These are phyloP conservation scores for Corythoichthys haematopterus DNA, from an alignment of 2,113 vertebrate species.

Conservation along the genomic window DNA sequence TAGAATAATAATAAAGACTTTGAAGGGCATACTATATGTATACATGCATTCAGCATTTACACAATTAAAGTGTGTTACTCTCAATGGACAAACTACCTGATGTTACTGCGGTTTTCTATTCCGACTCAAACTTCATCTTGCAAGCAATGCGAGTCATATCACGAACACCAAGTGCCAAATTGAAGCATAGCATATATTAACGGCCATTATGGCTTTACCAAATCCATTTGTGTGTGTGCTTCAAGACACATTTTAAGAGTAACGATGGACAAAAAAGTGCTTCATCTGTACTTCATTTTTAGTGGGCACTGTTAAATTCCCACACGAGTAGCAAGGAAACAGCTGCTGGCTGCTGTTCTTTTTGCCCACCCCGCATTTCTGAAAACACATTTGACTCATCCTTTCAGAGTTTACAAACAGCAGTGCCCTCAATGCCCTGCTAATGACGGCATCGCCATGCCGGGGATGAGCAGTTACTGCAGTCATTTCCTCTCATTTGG, in stretches of 20 bases:
- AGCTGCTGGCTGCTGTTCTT: slow-evolving; percentile 30
- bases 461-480: slow-evolving; percentile 34
- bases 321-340: slow-evolving; percentile 21
- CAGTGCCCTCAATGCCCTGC: slow-evolving; percentile 36
- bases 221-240: too few species aligned
- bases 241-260: slow-evolving; percentile 3
- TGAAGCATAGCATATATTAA: not conserved
- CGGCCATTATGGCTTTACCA: too few species aligned
- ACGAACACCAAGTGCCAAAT: not conserved
- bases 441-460: slow-evolving; percentile 53
- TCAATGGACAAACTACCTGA: too few species aligned
- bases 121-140: too few species aligned
- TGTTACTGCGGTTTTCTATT: too few species aligned
- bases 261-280: not conserved
- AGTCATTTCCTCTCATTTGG: slow-evolving; percentile 58
- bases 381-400: slow-evolving; percentile 58
- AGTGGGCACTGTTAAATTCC: slow-evolving; percentile 37
- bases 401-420: slow-evolving; percentile 34
- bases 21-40: too few species aligned
- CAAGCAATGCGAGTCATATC: too few species aligned
- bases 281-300: slow-evolving; percentile 16
- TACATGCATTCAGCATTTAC: too few species aligned
- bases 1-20: too few species aligned
- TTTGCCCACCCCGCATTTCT: slow-evolving; percentile 60
- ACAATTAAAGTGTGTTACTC: too few species aligned